phyloP scores from a whole-genome alignment of 2,888 invertebrate species.

The Keiferia lycopersicella region DNA sequence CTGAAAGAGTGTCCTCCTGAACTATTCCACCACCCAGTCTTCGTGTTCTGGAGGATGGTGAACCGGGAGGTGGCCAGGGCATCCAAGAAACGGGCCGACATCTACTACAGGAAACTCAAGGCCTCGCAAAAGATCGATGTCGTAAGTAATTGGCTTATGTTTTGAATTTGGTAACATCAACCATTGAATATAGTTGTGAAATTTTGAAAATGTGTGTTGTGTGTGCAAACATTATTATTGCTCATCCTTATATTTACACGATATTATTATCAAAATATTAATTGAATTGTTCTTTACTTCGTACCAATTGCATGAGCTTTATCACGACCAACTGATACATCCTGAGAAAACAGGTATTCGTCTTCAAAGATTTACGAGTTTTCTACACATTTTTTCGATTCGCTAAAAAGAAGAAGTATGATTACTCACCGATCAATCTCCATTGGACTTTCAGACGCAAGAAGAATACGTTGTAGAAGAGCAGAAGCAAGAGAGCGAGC shows the following conservation, averaged over 20 bases:
- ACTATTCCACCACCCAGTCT: constrained; percentile 84
- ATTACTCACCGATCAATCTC: neutral
- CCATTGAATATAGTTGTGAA: no score
- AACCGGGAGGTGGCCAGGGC: constrained; percentile 74
- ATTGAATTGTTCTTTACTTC: no score
- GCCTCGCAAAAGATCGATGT: constrained; percentile 61
- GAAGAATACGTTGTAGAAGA: constrained; percentile 69
- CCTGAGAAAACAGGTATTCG: no score
- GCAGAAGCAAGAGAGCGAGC: constrained; percentile 56
- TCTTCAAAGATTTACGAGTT: no score
- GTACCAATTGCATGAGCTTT: no score
- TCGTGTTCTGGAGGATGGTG: constrained; percentile 83
- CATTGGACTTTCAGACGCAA: constrained; percentile 45
- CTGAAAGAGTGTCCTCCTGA: constrained; percentile 84
- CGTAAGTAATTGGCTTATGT: constrained; percentile 42
- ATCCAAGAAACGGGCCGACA: constrained; percentile 72
- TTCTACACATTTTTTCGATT: no score
- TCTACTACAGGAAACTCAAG: constrained; percentile 70
- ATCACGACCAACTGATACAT: no score
- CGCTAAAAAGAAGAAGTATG: no score
- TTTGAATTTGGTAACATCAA: neutral
- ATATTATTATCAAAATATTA: no score
- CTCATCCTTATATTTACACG: no score
- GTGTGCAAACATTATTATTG: no score
- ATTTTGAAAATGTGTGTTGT: no score